Evolutionary conservation across 1,140 invertebrate genomes (phyloP).

Genomic region (Drosophila grimshawi): DNA sequence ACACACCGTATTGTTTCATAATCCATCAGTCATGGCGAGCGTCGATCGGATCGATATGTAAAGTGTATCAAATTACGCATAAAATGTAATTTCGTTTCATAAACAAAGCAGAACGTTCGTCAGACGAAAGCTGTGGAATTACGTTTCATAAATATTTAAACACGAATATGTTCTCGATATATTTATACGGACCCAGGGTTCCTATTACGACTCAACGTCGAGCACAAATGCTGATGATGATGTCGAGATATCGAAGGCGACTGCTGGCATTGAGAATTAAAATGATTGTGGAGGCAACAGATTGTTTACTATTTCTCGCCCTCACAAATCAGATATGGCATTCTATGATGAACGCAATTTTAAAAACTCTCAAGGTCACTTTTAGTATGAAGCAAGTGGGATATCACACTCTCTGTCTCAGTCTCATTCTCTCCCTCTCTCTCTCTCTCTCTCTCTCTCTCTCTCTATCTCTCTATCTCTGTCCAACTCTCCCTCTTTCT

Average conservation of each 20-base stretch:
- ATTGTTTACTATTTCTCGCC: conserved; percentile 21
- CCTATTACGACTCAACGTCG: conserved; percentile 49
- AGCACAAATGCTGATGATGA: conserved; percentile 40
- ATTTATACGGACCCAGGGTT: conserved; percentile 33
- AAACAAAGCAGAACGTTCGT: conserved; percentile 30
- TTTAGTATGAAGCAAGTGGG: conserved; percentile 10
- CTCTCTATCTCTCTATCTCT: too few relatives aligned
- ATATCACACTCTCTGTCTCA: not conserved
- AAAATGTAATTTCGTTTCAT: conserved; percentile 47
- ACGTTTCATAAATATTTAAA: conserved; percentile 62
- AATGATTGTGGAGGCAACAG: conserved; percentile 3
- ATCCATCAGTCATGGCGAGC: conserved; percentile 7
- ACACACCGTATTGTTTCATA: not conserved
- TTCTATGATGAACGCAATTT: not conserved
- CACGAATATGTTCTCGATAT: conserved; percentile 34
- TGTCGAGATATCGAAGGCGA: conserved; percentile 5
- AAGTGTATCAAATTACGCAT: conserved; percentile 72
- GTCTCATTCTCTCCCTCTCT: not conserved
- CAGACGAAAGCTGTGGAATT: conserved; percentile 23
- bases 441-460: not conserved
- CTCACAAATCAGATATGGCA: not conserved
- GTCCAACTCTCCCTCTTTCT: too few relatives aligned
- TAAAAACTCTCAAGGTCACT: conserved; percentile 20
- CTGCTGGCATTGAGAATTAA: conserved; percentile 18
- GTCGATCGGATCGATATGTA: conserved; percentile 24